Base-by-base conservation (phyloP, 2,113 vertebrate species). In the Ageneiosus marmoratus region DNA sequence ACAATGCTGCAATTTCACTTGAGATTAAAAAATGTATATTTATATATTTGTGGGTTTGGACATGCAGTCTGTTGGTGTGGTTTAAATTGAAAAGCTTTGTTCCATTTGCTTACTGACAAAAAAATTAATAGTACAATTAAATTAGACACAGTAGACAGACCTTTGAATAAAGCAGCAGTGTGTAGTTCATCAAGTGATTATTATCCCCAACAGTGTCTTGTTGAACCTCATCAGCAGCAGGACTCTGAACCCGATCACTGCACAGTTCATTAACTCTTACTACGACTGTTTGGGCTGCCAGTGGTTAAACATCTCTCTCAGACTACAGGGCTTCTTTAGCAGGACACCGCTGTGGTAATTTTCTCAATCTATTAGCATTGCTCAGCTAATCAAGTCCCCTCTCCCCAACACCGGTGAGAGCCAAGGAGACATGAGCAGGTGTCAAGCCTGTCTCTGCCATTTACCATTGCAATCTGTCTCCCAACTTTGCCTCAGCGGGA, bases 341-440 rank as follows among this genome's bases (percentile, higher is more conserved):
- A 75, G 82, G 55, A 86, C 83, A 87, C 80, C 75, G 83, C 85
- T 85, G 81, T 83, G 83, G 80, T 86, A 87, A 86, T 85, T 87
- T 85, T 86, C 85, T 83, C 84, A 87, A 77, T 87, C 88, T 90
- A 88, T 89, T 90, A 90, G 82, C 87, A 83, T 82, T 62, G 83
- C 78, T 53, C 83, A 76, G 85, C 86, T 89, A 89, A 89, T 90
- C 88, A 90, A 85, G 84, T 85, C 69, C 77, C 76, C 83, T 80
- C 73, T 83, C 73, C 81, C 81, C 62, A 34, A 75, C 44, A 70
- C 67, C 53, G 73, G 55, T n/a, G 79, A 50, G 73, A 72, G 72
- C 63, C 20, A 13, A 76, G 58, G 77, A 85, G 81, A 73, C 51
- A 41, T 60, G 50, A 82, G 84, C 85, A 89, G 86, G 85, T 90